A percentile compares a stretch with the other conserved stretches of the same genome.
phyloP scores from a whole-genome alignment of 2,113 vertebrate genomes.

The Odontophorus gujanensis region DNA sequence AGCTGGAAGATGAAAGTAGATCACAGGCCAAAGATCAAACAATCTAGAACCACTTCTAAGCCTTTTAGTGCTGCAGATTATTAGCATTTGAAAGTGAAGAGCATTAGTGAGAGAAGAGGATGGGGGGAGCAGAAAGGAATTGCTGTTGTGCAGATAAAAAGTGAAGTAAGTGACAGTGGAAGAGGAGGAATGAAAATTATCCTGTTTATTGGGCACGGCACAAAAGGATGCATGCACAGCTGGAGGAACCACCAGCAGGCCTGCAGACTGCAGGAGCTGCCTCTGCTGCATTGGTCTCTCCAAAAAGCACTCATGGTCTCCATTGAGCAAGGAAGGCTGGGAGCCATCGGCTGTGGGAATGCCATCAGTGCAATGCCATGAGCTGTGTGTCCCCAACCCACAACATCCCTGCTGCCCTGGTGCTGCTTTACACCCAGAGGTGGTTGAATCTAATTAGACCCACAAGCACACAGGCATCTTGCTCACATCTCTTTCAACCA shows the following conservation, averaged over 20 bases:
- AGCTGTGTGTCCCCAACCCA: fast-evolving
- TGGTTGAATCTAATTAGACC: fast-evolving
- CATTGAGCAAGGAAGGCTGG: neutral
- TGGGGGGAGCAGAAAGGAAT: constrained; percentile 58
- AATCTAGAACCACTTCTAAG: constrained; percentile 82
- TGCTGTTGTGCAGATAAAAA: constrained; percentile 68
- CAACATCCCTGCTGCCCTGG: fast-evolving
- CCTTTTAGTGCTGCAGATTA: constrained; percentile 80
- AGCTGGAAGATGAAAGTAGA: constrained; percentile 83
- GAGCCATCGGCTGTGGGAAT: neutral
- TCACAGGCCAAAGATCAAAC: constrained; percentile 87
- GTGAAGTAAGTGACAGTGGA: constrained; percentile 54
- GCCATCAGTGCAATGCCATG: neutral
- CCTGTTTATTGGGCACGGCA: neutral
- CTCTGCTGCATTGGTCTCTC: neutral
- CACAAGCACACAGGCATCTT: fast-evolving
- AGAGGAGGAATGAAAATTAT: constrained; percentile 14
- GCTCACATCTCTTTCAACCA: fast-evolving
- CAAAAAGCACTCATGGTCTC: neutral
- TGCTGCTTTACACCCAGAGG: fast-evolving
- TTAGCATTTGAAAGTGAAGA: constrained; percentile 86
- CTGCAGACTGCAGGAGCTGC: neutral
- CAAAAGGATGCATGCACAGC: neutral
- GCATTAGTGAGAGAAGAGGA: constrained; percentile 68
- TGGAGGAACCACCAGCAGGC: neutral